A percentile compares a stretch with the other conserved stretches of the same genome.
Conservation (phyloP, 2,888 invertebrate species). For the Cylloceria caligata region DNA sequence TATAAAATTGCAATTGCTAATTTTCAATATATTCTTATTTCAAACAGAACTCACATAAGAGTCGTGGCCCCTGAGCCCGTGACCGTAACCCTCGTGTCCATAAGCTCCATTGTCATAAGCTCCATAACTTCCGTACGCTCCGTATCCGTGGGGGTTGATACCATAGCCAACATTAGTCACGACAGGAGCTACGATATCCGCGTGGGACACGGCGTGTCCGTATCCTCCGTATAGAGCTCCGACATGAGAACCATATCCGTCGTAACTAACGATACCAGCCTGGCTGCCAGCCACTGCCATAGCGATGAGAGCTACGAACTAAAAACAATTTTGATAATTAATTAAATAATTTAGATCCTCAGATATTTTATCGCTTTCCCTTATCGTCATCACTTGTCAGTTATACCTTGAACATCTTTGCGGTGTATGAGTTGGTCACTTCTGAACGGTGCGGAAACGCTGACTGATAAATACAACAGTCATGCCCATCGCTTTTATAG, state of each 20-base stretch:
- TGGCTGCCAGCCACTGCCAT: constrained; percentile 71
- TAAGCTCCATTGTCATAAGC: constrained; percentile 59
- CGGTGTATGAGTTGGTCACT: constrained; percentile 1
- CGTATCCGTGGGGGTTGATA: constrained; percentile 60
- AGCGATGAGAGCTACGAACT: constrained; percentile 68
- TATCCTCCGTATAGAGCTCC: constrained; percentile 66
- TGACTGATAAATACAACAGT: constrained; percentile 59
- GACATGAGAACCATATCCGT: constrained; percentile 43
- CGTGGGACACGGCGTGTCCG: constrained; percentile 64
- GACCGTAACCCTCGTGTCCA: constrained; percentile 51
- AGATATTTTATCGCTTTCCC: not conserved
- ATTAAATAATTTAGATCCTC: not conserved
- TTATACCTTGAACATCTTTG: constrained; percentile 69
- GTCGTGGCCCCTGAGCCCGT: constrained; percentile 70
- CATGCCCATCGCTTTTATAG: constrained; percentile 60
- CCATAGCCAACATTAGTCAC: constrained; percentile 60
- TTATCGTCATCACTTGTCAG: too few relatives aligned
- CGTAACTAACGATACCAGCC: constrained; percentile 68
- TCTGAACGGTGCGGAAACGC: constrained; percentile 44
- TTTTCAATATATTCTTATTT: too few relatives aligned
- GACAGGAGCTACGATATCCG: constrained; percentile 52
- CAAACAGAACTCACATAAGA: constrained; percentile 73
- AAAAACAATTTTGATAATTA: constrained; percentile 8
- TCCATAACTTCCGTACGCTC: constrained; percentile 45
- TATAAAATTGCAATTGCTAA: not conserved